These are phyloP conservation scores for Adela reaumurella DNA, from an alignment of 2,888 invertebrate genomes.

Conservation along the genomic window DNA sequence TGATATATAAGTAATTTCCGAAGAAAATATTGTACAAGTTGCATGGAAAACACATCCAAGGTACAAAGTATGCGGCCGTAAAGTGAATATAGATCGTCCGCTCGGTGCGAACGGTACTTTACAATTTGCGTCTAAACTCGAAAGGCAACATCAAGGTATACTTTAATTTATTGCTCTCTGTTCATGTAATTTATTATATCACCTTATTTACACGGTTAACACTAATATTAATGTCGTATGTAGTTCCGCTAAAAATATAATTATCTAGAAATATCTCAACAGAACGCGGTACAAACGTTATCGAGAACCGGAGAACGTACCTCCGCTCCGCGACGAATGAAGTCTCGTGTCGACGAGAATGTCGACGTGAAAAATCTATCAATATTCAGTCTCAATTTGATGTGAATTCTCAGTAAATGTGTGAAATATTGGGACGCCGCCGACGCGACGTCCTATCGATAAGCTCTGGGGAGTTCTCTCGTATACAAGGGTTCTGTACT, in stretches of 20 bases:
- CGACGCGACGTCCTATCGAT: neutral
- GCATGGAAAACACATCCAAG: neutral
- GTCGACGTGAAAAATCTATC: neutral
- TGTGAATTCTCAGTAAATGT: neutral
- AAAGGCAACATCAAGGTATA: constrained; percentile 56
- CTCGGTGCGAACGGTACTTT: no score
- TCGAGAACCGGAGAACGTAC: neutral
- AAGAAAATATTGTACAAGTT: neutral
- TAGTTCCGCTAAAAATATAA: constrained; percentile 9
- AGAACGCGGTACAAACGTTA: neutral
- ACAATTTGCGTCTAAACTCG: constrained; percentile 16
- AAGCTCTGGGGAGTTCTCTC: neutral
- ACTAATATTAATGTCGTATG: constrained; percentile 9
- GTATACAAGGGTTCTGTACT: neutral
- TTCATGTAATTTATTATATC: constrained; percentile 52
- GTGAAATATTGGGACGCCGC: neutral
- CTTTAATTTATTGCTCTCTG: constrained; percentile 54
- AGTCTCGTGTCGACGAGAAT: neutral
- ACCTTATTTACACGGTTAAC: constrained; percentile 19
- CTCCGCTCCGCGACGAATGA: neutral
- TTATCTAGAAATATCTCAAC: constrained; percentile 2
- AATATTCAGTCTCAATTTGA: neutral
- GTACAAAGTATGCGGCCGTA: constrained; percentile 21
- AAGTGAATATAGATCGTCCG: constrained; percentile 26
- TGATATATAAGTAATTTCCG: no score